Conservation (phyloP, 2,797 vertebrate species). For the Clarias fuscus region DNA sequence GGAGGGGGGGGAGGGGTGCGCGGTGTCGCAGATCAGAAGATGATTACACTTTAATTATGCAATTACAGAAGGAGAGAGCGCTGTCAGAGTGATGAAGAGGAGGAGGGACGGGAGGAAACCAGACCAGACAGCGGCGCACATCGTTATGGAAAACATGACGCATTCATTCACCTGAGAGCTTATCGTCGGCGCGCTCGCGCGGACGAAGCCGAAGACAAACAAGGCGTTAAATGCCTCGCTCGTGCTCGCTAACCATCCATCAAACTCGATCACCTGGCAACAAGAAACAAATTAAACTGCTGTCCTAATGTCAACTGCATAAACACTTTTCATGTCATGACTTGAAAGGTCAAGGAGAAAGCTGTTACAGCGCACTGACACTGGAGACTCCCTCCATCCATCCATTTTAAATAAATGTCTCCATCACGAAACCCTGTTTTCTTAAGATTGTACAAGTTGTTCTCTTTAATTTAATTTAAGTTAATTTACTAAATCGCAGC, state of each 20-base stretch:
- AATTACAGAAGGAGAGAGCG: slow-evolving; percentile 32
- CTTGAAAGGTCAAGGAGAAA: too few relatives aligned
- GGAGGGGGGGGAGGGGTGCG: background rate
- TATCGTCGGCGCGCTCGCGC: background rate
- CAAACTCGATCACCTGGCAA: background rate
- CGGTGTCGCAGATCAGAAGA: slow-evolving; percentile 21
- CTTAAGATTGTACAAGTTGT: background rate
- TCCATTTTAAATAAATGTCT: background rate
- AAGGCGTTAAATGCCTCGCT: background rate
- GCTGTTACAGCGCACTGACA: too few relatives aligned
- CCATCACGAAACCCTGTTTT: background rate
- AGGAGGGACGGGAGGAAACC: background rate
- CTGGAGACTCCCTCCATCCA: too few relatives aligned
- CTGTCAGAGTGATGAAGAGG: slow-evolving; percentile 12
- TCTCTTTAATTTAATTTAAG: background rate
- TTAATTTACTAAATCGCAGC: background rate
- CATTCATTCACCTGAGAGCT: background rate
- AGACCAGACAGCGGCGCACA: background rate
- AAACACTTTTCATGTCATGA: background rate
- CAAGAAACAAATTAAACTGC: background rate
- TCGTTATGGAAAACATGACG: background rate
- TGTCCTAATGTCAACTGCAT: background rate
- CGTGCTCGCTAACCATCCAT: too few relatives aligned
- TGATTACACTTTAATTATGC: slow-evolving; percentile 49
- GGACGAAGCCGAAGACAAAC: slow-evolving; percentile 19